Percentiles rank a stretch among this genome's conserved stretches.
These are phyloP conservation scores for Limosa lapponica DNA, from an alignment of 2,797 vertebrate genomes.

Conservation along the genomic window DNA sequence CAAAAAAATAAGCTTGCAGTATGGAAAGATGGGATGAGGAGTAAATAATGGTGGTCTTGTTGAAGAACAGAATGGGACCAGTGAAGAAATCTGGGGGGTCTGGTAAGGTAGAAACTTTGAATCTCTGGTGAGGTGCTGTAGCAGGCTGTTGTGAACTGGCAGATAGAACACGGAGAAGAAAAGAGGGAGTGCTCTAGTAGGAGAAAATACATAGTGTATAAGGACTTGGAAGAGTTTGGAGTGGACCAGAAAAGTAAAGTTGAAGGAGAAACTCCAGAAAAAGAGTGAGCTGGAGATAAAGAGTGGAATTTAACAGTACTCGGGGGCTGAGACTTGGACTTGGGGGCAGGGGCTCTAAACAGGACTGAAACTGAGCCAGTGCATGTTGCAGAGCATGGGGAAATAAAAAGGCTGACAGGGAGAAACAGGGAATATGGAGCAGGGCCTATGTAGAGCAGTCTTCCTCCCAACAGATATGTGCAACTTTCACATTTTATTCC, in stretches of 20 bases:
- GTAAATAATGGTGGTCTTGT: background rate
- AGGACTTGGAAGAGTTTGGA: background rate
- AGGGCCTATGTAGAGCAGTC: background rate
- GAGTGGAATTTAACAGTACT: background rate
- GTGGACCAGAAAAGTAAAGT: background rate
- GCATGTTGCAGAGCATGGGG: fast-evolving
- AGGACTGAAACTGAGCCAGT: background rate
- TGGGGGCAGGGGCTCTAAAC: background rate
- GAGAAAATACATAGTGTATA: background rate
- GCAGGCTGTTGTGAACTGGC: background rate
- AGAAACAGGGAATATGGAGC: background rate
- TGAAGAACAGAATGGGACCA: background rate
- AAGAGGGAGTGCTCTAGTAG: background rate
- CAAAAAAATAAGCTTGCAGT: background rate
- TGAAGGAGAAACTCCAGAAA: background rate
- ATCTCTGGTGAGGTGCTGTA: background rate
- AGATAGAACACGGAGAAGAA: background rate
- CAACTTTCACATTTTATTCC: background rate
- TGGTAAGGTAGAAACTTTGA: background rate
- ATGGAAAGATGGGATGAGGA: background rate
- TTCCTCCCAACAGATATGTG: background rate
- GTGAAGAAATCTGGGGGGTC: background rate
- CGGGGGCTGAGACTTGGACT: background rate
- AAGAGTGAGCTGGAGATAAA: background rate
- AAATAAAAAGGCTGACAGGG: background rate